Base-by-base conservation (phyloP, 2,888 invertebrate genomes). In the Autographa pulchrina region DNA sequence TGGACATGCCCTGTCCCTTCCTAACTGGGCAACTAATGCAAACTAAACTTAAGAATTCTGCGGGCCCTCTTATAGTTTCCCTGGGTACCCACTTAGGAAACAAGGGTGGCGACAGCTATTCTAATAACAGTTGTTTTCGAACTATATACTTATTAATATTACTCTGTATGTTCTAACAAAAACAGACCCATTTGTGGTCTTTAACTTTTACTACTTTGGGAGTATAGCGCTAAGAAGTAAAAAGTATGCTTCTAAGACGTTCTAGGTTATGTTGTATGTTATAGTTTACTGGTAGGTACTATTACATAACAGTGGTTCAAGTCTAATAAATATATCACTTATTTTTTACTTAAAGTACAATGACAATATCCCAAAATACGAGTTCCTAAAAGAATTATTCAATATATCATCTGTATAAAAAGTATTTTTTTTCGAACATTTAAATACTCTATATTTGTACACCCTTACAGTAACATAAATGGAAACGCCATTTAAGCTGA, bases 131-230 rank as follows among this genome's bases (percentile, higher is more conserved):
- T 20, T 20, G 54, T 25, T 56, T 56, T 13, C 1, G 5, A 56
- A 56, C 13, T 56, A n/a, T 48, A 56, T 20, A 56, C 25, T 56
- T 56, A 56, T 56, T 56, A 56, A 56, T 56, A 56, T 56, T 25
- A 56, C 54, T 56, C 4, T 7, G 54, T 56, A 56, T 20, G 20
- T 56, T 25, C 54, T 56, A 13, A 18, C 62, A 13, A 52, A 63
- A 63, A 63, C 52, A 63, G 18, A 63, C 35, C 52, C 63, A 48
- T 62, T 62, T n/a, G 32, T n/a, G 48, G 62, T 52, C 52, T 48
- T 31, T 32, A 63, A 35, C 52, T 16, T 18, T 63, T 63, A 63
- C 7, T 31, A 63, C n/a, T 48, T 25, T 48, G 48, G 25, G 48
- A n/a, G 48, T 48, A 48, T 48, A 48, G n/a, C 0, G 7, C 5